These are phyloP conservation scores for Drosophila sulfurigaster DNA, from an alignment of 1,140 invertebrate genomes.

Conservation along the genomic window DNA sequence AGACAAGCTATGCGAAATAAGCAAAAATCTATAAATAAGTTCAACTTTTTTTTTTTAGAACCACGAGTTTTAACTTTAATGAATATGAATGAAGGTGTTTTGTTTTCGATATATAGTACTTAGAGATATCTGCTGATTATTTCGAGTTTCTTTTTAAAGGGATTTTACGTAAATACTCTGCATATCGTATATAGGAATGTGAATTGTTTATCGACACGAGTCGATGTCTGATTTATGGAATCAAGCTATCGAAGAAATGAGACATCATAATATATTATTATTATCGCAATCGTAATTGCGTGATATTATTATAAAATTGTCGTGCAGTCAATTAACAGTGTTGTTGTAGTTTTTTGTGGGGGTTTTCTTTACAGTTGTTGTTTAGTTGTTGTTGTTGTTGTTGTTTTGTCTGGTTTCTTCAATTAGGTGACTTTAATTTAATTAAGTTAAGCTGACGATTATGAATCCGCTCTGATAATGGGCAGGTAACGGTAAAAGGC, in stretches of 20 bases:
- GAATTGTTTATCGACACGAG: too few species aligned
- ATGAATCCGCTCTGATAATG: slow-evolving; percentile 47
- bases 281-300: slow-evolving; percentile 20
- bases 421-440: slow-evolving; percentile 61
- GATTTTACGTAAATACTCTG: too few species aligned
- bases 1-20: too few species aligned
- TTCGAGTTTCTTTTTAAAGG: too few species aligned
- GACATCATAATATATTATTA: background rate
- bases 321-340: slow-evolving; percentile 40
- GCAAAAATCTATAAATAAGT: too few species aligned
- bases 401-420: slow-evolving; percentile 45
- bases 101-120: too few species aligned
- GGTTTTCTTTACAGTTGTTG: slow-evolving; percentile 23
- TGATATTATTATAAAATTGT: slow-evolving; percentile 41
- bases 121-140: too few species aligned
- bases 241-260: slow-evolving; percentile 1
- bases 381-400: slow-evolving; percentile 32
- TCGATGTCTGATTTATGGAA: slow-evolving; percentile 3
- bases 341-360: background rate
- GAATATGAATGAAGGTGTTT: too few species aligned
- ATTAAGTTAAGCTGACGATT: slow-evolving; percentile 63
- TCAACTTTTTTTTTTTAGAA: too few species aligned
- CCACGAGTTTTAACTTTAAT: too few species aligned
- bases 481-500: slow-evolving; percentile 24
- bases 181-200: too few species aligned